Evolutionary conservation across 2,797 vertebrate genomes (phyloP).

Genomic region (Xenopus petersii): DNA sequence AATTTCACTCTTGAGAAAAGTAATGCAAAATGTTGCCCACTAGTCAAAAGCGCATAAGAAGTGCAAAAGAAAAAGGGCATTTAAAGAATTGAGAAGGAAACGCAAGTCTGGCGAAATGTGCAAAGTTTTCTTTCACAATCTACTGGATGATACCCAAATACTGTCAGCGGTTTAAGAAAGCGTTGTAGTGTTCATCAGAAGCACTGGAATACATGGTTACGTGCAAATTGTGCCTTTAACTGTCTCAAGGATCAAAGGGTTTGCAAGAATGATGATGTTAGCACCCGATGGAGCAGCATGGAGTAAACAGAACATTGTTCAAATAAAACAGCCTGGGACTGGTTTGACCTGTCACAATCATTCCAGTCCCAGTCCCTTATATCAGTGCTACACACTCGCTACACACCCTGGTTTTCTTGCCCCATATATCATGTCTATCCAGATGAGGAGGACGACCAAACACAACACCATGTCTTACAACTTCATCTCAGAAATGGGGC

Average conservation of each 20-base stretch:
- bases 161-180: conserved; percentile 7
- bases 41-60: too few species aligned
- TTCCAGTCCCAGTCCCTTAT: background rate
- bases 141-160: conserved; percentile 2
- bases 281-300: conserved; percentile 26
- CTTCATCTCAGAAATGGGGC: too few species aligned
- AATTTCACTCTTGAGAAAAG: too few species aligned
- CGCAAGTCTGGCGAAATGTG: conserved; percentile 4
- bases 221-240: conserved; percentile 38
- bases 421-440: too few species aligned
- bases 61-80: too few species aligned
- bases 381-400: conserved; percentile 6
- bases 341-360: background rate
- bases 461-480: too few species aligned
- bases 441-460: too few species aligned
- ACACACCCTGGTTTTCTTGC: background rate
- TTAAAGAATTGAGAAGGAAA: background rate
- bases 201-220: conserved; percentile 10
- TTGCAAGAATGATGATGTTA: conserved; percentile 7
- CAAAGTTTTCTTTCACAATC: conserved; percentile 6
- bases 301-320: conserved; percentile 6
- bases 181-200: conserved; percentile 20
- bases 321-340: conserved; percentile 5
- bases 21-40: too few species aligned
- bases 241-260: background rate